Conservation (phyloP, 2,888 invertebrate species). For the Pachliopta kotzebuea region DNA sequence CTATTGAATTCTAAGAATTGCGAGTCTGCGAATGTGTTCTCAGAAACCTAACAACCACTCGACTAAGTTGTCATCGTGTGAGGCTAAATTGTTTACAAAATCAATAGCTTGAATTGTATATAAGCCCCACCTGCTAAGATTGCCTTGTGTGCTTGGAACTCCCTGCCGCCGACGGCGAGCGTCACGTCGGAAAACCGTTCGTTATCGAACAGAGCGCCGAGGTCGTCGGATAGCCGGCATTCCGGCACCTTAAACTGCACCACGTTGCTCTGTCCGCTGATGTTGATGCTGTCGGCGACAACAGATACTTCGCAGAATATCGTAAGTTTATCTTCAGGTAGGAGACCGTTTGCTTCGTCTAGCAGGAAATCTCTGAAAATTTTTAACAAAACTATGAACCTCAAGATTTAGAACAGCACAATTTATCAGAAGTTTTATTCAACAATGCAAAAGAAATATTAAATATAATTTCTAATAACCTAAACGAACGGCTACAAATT, state of each 20-base stretch:
- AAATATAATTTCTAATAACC: background rate
- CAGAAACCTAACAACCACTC: background rate
- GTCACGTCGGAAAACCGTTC: constrained; percentile 99
- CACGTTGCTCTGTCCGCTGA: constrained; percentile 98
- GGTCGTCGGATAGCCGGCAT: constrained; percentile 96
- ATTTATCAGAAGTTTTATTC: no score
- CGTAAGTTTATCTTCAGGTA: constrained; percentile 99
- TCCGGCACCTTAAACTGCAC: constrained; percentile 98
- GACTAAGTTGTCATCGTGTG: background rate
- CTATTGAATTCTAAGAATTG: background rate
- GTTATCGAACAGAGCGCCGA: constrained; percentile 97
- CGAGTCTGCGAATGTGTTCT: background rate
- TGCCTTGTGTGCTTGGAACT: constrained; percentile 98
- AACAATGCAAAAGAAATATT: background rate
- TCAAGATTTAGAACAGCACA: background rate
- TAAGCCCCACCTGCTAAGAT: constrained; percentile 90
- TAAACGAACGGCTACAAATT: background rate
- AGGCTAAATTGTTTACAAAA: background rate
- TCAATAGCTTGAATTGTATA: background rate
- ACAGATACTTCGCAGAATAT: constrained; percentile 99
- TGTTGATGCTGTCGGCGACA: constrained; percentile 99
- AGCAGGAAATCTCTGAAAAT: constrained; percentile 93
- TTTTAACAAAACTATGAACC: background rate
- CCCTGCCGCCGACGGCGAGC: constrained; percentile 93
- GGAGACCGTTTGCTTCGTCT: constrained; percentile 98